Base-by-base conservation (phyloP, 2,888 invertebrate genomes). In the Epinotia ramella region DNA sequence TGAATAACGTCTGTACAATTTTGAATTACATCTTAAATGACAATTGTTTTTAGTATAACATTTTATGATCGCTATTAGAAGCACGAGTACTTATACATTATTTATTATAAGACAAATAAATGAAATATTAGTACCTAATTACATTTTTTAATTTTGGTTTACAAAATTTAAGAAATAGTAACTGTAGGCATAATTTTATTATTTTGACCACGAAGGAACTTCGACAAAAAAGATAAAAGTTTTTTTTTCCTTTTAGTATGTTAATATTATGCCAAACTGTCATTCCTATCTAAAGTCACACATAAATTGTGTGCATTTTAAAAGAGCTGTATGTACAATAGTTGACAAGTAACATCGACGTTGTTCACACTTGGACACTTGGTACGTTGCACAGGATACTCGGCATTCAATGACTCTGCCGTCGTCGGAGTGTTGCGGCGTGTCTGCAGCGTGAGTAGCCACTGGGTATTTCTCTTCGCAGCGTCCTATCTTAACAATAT, bases 341-440 rank as follows among this genome's bases (percentile, higher is more conserved):
- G 78, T 82, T 83, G 85, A 86, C 86, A 87, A 84, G 79, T 76
- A 86, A 87, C 84, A 85, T 81, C 82, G 82, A 86, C 81, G 81
- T 83, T 83, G 80, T 81, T 80, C 80, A 81, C 79, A 81, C 73
- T 80, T 80, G 76, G 77, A 79, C 81, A 81, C 73, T 79, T 68
- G 77, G 78, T 78, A 81, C 77, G 79, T 60, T 6, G 53, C 73
- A 46, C 28, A 20, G 20, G 67, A 16, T 24, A 44, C 20, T 13
- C 20, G 53, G 16, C 24, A 53, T 33, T 49, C 53, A 33, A 64
- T 33, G 18, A 33, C n/a, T n/a, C 12, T 13, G 2, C 44, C 56
- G 49, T 53, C 6, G 5, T 18, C 28, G 59, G n/a, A 65, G 33
- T 16, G 53, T 16, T 16, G 66, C 18, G 71, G 63, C 64, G 13